Evolutionary conservation across 2,797 vertebrate species (phyloP), one percentile per base, ranked within the genome.

Genomic region (Cryptoblepharus egeriae): DNA sequence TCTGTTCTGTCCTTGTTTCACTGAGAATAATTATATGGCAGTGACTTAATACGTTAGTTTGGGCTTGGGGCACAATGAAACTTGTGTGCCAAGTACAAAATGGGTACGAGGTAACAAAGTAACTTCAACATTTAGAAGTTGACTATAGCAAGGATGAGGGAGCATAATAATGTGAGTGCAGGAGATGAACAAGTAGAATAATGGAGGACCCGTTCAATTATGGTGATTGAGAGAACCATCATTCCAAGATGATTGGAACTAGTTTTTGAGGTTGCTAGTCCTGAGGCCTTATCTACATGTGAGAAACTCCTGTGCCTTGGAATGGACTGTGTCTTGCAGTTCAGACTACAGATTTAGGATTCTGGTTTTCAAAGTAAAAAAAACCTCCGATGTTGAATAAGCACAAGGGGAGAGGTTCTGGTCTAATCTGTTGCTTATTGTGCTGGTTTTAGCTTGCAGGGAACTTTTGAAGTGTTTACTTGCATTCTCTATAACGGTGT

Each of bases 11-110:
- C 72, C n/a, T 73, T 35, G 16, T 37, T 42, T 55, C 70, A 35
- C 24, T 35, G 24, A 74, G 82, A 49, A 73, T 84, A 84, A 79
- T 58, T 67, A n/a, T 45, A 58, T 68, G 70, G 69, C 0, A 35
- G 28, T 77, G 55, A 58, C 28, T 83, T 64, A 67, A 57, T 18
- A 37, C 49, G 10, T 35, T 57, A 60, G 52, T 58, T 77, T 73
- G 49, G 45, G 32, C 70, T 35, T 57, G 0, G 35, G 49, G n/a
- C 69, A 45, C n/a, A 65, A 6, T 52, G 57, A 45, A 28, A 63
- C 32, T 77, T 39, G 39, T 37, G 9, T 83, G 60, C 28, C 67
- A 55, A 12, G n/a, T 55, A 73, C 68, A 80, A 55, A 55, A 64
- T 30, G 45, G 20, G 64, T 22, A 68, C 61, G 35, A n/a, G 52